Percentiles rank a stretch among this genome's conserved stretches.
These are phyloP conservation scores for Pocillopora grandis DNA, from an alignment of 92 coral and sea anemone genomes.

Conservation along the genomic window DNA sequence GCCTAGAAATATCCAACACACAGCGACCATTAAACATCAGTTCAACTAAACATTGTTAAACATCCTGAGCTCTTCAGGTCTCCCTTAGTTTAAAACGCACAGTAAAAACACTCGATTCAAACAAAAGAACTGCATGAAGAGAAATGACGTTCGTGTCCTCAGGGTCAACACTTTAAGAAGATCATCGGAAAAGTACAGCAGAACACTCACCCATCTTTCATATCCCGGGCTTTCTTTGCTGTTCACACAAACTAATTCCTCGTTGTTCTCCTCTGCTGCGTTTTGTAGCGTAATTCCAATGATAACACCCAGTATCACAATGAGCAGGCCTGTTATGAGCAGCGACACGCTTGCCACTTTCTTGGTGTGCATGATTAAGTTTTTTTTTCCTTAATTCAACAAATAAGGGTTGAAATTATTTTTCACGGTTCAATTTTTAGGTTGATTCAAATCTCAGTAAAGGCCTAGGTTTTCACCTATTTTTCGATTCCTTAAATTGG, in stretches of 20 bases:
- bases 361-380: slow-evolving; percentile 24
- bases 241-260: slow-evolving; percentile 48
- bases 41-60: too few relatives aligned
- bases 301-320: slow-evolving; percentile 50
- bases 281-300: slow-evolving; percentile 47
- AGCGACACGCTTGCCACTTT: slow-evolving; percentile 29
- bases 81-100: too few relatives aligned
- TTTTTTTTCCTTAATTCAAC: background rate
- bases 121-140: too few relatives aligned
- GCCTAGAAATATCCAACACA: slow-evolving; percentile 29
- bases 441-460: too few relatives aligned
- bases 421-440: background rate
- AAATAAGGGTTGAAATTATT: too few relatives aligned
- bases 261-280: slow-evolving; percentile 5
- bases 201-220: slow-evolving; percentile 65
- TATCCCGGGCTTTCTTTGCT: slow-evolving; percentile 46
- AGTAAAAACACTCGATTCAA: too few relatives aligned
- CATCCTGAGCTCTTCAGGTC: too few relatives aligned
- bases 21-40: background rate
- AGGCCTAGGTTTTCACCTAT: too few relatives aligned
- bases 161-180: too few relatives aligned
- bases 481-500: too few relatives aligned
- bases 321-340: background rate
- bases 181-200: background rate
- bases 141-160: too few relatives aligned